phyloP scores from a whole-genome alignment of 2,113 vertebrate genomes.

The Channa argus region DNA sequence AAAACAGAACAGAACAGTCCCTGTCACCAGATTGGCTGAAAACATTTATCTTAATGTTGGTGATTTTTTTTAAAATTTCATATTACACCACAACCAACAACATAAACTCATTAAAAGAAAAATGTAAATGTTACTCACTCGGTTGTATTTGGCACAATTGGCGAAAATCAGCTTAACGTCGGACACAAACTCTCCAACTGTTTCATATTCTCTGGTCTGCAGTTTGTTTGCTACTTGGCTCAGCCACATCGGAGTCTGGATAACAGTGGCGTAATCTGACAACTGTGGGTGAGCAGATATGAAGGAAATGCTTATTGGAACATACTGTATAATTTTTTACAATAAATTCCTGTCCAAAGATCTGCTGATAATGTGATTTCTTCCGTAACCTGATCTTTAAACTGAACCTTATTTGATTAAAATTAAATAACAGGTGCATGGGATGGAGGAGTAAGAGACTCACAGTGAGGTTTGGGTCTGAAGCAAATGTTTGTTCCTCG shows the following conservation, averaged over 20 bases:
- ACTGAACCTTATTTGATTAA: too few relatives aligned
- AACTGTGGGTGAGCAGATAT: too few relatives aligned
- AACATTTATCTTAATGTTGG: too few relatives aligned
- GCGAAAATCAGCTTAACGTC: conserved; percentile 76
- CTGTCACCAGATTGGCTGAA: neutral
- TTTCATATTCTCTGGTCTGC: conserved; percentile 51
- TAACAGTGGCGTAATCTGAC: too few relatives aligned
- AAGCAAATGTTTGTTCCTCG: conserved; percentile 48
- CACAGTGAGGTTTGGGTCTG: conserved; percentile 60
- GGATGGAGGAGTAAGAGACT: conserved; percentile 17
- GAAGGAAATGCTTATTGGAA: too few relatives aligned
- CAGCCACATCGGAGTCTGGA: conserved; percentile 72
- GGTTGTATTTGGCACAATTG: conserved; percentile 70
- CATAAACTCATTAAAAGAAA: too few relatives aligned
- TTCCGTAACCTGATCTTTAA: too few relatives aligned
- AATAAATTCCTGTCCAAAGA: too few relatives aligned
- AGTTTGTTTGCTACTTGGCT: conserved; percentile 63
- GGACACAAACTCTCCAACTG: conserved; percentile 65
- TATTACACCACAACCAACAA: too few relatives aligned
- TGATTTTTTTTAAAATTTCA: too few relatives aligned
- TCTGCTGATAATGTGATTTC: too few relatives aligned
- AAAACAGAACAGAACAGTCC: conserved; percentile 23
- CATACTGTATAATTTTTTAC: too few relatives aligned
- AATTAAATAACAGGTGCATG: neutral
- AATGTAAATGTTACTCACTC: conserved; percentile 51